Evolutionary conservation across 2,888 invertebrate species (phyloP).

Genomic region (Entomobrya proxima): DNA sequence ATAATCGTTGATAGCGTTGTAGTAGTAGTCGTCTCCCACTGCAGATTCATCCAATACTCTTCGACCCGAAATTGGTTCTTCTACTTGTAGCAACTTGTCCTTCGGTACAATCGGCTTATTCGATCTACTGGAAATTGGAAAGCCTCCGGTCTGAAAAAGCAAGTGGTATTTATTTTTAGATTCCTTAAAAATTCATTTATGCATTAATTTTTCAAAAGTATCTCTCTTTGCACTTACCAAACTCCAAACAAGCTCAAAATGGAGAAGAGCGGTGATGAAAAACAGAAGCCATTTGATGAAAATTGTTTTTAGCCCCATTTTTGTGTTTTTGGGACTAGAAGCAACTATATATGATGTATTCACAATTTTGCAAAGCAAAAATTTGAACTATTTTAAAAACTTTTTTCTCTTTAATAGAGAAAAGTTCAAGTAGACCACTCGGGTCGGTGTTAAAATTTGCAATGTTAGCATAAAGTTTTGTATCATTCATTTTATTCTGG

Average conservation of each 20-base stretch:
- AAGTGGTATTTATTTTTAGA: background rate
- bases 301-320: background rate
- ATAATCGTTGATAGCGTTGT: constrained; percentile 25
- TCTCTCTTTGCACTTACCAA: background rate
- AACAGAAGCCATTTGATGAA: background rate
- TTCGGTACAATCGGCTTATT: background rate
- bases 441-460: background rate
- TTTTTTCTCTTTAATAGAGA: background rate
- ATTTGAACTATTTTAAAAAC: background rate
- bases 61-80: background rate
- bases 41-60: background rate
- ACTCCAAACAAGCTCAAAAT: background rate
- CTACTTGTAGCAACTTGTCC: background rate
- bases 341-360: background rate
- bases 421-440: background rate
- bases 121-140: background rate
- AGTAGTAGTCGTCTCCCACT: no score
- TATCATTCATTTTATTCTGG: background rate
- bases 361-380: background rate
- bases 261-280: background rate
- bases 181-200: background rate
- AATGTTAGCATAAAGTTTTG: background rate
- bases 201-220: background rate
- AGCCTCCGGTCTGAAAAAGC: constrained; percentile 22
- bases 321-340: background rate